phyloP scores from a whole-genome alignment of 2,113 vertebrate genomes.

The Podarcis cretensis region DNA sequence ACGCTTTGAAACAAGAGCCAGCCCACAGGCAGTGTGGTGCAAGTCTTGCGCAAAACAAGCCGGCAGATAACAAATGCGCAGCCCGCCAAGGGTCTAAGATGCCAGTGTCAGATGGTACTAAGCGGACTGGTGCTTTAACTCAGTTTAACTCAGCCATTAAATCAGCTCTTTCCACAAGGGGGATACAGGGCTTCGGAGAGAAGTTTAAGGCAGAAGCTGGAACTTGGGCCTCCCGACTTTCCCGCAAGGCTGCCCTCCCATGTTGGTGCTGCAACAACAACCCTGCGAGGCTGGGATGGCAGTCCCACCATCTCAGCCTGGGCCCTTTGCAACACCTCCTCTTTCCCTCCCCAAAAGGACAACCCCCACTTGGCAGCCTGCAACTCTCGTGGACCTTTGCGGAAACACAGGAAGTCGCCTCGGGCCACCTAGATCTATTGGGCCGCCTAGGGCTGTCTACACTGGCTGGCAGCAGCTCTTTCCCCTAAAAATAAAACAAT shows the following conservation, averaged over 20 bases:
- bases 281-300: too few species aligned
- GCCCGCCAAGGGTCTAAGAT: constrained; percentile 79
- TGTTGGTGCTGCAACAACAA: too few species aligned
- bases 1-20: constrained; percentile 78
- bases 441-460: too few species aligned
- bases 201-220: constrained; percentile 84
- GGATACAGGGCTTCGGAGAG: constrained; percentile 77
- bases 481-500: too few species aligned
- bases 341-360: too few species aligned
- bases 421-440: too few species aligned
- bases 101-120: constrained; percentile 68
- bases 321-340: too few species aligned
- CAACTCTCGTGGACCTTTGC: too few species aligned
- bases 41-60: constrained; percentile 83
- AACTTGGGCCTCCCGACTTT: constrained; percentile 83
- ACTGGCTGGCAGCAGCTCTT: too few species aligned
- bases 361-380: too few species aligned
- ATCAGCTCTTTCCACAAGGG: constrained; percentile 51
- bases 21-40: constrained; percentile 83
- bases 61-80: constrained; percentile 82
- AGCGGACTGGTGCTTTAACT: constrained; percentile 57
- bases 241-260: too few species aligned
- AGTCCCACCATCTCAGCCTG: background rate
- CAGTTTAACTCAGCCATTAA: constrained; percentile 44
- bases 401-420: too few species aligned